These are phyloP conservation scores for Cercopithecus hamlyni DNA, from an alignment of 2,797 vertebrate species.

Conservation along the genomic window DNA sequence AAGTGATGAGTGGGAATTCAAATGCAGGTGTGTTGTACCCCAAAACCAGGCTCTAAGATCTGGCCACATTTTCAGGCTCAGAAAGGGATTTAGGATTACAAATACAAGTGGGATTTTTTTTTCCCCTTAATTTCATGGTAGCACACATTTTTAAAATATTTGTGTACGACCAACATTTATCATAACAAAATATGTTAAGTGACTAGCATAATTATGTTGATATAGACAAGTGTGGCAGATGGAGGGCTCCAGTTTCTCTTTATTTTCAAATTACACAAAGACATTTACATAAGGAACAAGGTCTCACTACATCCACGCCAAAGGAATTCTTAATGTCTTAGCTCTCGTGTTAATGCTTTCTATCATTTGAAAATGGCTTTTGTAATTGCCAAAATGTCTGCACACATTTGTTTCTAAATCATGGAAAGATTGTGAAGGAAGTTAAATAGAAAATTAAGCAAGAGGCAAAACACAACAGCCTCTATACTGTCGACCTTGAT, in stretches of 20 bases:
- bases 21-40: no score
- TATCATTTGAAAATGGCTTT: slow-evolving; percentile 76
- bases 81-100: neutral
- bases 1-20: neutral
- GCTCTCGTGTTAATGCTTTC: slow-evolving; percentile 53
- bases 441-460: slow-evolving; percentile 74
- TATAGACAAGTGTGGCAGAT: neutral
- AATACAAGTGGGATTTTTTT: neutral
- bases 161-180: neutral
- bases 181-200: neutral
- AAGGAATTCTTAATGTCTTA: slow-evolving; percentile 62
- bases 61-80: neutral
- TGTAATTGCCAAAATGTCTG: slow-evolving; percentile 73
- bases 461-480: slow-evolving; percentile 48
- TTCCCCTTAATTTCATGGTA: neutral
- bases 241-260: neutral
- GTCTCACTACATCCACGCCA: neutral
- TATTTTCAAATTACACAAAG: neutral
- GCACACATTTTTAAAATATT: neutral
- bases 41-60: neutral
- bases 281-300: slow-evolving; percentile 18
- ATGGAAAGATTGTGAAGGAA: slow-evolving; percentile 68
- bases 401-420: slow-evolving; percentile 76
- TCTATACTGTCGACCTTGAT: slow-evolving; percentile 78
- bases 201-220: neutral